phyloP scores from a whole-genome alignment of 2,113 vertebrate species.

The Lichenostomus cassidix region DNA sequence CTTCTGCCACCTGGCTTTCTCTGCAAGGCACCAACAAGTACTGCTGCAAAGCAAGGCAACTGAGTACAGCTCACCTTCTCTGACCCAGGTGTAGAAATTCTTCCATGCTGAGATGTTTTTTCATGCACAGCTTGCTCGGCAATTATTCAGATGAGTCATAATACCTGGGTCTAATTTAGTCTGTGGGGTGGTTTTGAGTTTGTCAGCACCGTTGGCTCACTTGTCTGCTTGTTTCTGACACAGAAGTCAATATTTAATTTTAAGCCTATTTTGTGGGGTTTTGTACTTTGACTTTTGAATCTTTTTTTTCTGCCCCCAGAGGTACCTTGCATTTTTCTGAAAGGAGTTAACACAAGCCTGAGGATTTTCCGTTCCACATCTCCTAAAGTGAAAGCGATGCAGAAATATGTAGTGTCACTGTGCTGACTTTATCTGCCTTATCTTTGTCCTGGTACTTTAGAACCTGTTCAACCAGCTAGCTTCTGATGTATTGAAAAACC shows the following conservation, averaged over 20 bases:
- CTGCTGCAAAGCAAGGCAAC: neutral
- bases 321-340: neutral
- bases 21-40: neutral
- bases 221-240: neutral
- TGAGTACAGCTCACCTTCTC: conserved; percentile 23
- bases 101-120: conserved; percentile 14
- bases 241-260: neutral
- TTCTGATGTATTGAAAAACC: neutral
- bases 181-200: neutral
- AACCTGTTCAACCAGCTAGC: neutral
- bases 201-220: neutral
- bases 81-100: conserved; percentile 38
- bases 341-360: neutral
- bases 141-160: conserved; percentile 46
- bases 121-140: neutral
- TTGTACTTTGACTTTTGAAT: neutral
- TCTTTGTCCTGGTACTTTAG: neutral
- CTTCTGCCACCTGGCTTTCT: neutral
- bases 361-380: neutral
- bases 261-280: neutral
- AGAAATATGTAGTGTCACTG: neutral
- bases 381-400: neutral
- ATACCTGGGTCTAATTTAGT: conserved; percentile 1
- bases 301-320: neutral
- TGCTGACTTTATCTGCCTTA: neutral